A percentile compares a stretch with the other conserved stretches of the same genome.
Evolutionary conservation across 2,888 invertebrate genomes (phyloP).

Genomic region (Xestia rhomboidea): DNA sequence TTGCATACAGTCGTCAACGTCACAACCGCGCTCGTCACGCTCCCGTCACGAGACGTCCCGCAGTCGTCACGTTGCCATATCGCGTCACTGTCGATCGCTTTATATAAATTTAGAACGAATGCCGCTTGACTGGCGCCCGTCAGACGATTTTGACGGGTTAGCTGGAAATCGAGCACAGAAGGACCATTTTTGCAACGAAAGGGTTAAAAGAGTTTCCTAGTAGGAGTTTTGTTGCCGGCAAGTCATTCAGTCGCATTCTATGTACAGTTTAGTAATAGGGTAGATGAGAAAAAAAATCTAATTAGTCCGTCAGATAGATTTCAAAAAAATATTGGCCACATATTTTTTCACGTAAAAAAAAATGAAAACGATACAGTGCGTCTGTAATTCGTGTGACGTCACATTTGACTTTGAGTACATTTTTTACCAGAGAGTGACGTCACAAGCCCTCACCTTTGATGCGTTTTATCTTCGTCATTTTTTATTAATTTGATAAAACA

Average conservation of each 20-base stretch:
- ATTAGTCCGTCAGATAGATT: too few species aligned
- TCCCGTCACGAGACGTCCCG: slow-evolving; percentile 67
- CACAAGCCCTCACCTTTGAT: too few species aligned
- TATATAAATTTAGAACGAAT: slow-evolving; percentile 82
- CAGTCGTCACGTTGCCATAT: slow-evolving; percentile 79
- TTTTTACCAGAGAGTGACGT: too few species aligned
- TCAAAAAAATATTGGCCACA: too few species aligned
- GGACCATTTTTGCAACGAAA: background rate
- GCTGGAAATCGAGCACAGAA: slow-evolving; percentile 33
- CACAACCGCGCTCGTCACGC: slow-evolving; percentile 51
- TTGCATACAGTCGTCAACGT: slow-evolving; percentile 55
- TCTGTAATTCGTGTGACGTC: too few species aligned
- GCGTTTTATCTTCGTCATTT: too few species aligned
- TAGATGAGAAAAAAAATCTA: too few species aligned
- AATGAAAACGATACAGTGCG: too few species aligned
- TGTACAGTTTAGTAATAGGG: background rate
- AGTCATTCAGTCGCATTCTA: background rate
- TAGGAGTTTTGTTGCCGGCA: background rate
- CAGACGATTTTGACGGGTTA: slow-evolving; percentile 81
- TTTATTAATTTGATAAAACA: too few species aligned
- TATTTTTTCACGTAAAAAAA: too few species aligned
- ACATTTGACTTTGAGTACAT: too few species aligned
- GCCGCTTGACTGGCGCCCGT: slow-evolving; percentile 79
- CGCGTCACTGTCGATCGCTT: slow-evolving; percentile 84
- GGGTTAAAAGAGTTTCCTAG: background rate